phyloP scores from a whole-genome alignment of 2,888 invertebrate genomes.

The Sepiola atlantica region DNA sequence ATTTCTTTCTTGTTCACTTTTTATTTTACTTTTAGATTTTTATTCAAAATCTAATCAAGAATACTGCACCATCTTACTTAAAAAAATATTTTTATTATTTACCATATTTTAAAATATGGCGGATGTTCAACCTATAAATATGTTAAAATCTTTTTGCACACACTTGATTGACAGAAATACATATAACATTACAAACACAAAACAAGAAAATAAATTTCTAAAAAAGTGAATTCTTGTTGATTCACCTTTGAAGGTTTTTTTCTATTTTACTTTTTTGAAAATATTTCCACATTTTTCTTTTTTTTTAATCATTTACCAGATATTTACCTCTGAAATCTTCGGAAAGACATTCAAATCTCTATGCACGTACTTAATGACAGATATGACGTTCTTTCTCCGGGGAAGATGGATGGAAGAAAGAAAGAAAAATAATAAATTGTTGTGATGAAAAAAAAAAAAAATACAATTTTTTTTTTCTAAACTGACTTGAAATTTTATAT shows the following conservation, averaged over 20 bases:
- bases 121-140: neutral
- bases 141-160: neutral
- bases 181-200: too few relatives aligned
- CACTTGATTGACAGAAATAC: neutral
- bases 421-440: neutral
- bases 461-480: neutral
- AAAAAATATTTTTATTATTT: neutral
- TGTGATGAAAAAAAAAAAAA: too few relatives aligned
- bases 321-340: too few relatives aligned
- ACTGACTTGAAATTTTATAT: neutral
- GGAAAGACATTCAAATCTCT: neutral
- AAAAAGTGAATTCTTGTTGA: too few relatives aligned
- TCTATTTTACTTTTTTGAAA: too few relatives aligned
- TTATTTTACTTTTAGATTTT: neutral
- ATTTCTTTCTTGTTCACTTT: neutral
- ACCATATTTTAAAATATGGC: neutral
- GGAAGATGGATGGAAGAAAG: neutral
- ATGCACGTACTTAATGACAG: neutral
- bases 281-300: too few relatives aligned
- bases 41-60: neutral
- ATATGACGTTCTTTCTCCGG: neutral
- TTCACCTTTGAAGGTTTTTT: too few relatives aligned
- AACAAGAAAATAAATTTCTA: too few relatives aligned
- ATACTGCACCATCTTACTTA: neutral
- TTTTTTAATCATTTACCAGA: too few relatives aligned